Percentiles rank a stretch among this genome's conserved stretches.
These are phyloP conservation scores for Hypena proboscidalis DNA, from an alignment of 2,888 invertebrate species.

Conservation along the genomic window DNA sequence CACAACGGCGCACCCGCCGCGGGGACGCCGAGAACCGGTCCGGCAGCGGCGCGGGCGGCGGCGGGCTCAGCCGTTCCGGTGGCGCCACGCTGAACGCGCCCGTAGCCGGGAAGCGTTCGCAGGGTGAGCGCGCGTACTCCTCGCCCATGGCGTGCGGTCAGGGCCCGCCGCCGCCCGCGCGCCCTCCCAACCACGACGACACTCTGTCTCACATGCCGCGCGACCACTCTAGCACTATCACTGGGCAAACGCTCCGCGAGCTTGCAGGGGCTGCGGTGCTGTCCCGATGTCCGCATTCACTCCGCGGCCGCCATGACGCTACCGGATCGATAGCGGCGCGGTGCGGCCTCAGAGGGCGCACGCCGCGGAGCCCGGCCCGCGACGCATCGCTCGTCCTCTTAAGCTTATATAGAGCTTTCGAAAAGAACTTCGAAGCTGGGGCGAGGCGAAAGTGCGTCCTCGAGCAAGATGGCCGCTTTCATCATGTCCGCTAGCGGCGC, in stretches of 20 bases:
- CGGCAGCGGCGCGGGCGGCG: constrained; percentile 87
- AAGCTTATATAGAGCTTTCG: constrained; percentile 54
- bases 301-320: constrained; percentile 79
- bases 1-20: constrained; percentile 87
- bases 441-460: constrained; percentile 83
- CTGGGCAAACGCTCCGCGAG: constrained; percentile 66
- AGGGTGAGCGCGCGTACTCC: constrained; percentile 83
- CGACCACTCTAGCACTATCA: constrained; percentile 72
- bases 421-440: constrained; percentile 74
- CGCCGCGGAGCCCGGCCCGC: constrained; percentile 65
- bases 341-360: constrained; percentile 74
- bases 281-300: constrained; percentile 83
- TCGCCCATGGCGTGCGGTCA: constrained; percentile 84
- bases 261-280: constrained; percentile 70
- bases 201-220: constrained; percentile 80
- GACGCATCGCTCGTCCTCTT: constrained; percentile 63
- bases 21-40: constrained; percentile 84
- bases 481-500: constrained; percentile 76
- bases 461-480: constrained; percentile 82
- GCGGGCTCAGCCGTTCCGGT: constrained; percentile 87
- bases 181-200: constrained; percentile 67
- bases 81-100: constrained; percentile 87
- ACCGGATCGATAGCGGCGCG: constrained; percentile 81
- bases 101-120: constrained; percentile 84
- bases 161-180: constrained; percentile 82